Conservation (phyloP, 23 tunicate species). For the Botrylloides violaceus region DNA sequence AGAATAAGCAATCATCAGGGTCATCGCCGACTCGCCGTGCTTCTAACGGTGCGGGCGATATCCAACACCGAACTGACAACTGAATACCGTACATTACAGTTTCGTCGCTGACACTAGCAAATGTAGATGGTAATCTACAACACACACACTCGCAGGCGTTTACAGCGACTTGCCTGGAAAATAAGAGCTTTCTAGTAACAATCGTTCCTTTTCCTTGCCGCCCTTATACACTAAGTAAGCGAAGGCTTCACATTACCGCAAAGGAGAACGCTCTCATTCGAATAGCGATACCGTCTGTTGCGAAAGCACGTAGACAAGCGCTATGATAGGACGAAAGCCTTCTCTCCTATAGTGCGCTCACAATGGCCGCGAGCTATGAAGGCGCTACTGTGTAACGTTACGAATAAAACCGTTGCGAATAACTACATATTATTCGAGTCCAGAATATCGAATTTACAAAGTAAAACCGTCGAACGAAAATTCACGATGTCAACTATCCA, state of each 20-base stretch:
- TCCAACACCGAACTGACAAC: too few relatives aligned
- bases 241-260: neutral
- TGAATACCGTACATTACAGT: too few relatives aligned
- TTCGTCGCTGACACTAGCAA: too few relatives aligned
- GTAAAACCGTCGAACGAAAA: neutral
- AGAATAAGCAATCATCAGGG: too few relatives aligned
- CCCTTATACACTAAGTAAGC: too few relatives aligned
- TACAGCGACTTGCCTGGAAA: too few relatives aligned
- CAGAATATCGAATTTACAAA: neutral
- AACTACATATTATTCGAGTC: neutral
- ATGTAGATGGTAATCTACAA: too few relatives aligned
- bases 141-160: too few relatives aligned
- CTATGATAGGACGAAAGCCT: conserved; percentile 27
- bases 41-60: too few relatives aligned
- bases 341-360: conserved; percentile 23
- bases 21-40: too few relatives aligned
- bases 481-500: neutral
- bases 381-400: conserved; percentile 14
- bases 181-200: too few relatives aligned
- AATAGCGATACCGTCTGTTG: conserved; percentile 10
- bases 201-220: too few relatives aligned
- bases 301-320: conserved; percentile 15
- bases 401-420: conserved; percentile 4
- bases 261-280: neutral
- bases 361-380: conserved; percentile 25